Evolutionary conservation across 2,888 invertebrate species (phyloP), one percentile per base, ranked within the genome.

Genomic region (Rutpela maculata): DNA sequence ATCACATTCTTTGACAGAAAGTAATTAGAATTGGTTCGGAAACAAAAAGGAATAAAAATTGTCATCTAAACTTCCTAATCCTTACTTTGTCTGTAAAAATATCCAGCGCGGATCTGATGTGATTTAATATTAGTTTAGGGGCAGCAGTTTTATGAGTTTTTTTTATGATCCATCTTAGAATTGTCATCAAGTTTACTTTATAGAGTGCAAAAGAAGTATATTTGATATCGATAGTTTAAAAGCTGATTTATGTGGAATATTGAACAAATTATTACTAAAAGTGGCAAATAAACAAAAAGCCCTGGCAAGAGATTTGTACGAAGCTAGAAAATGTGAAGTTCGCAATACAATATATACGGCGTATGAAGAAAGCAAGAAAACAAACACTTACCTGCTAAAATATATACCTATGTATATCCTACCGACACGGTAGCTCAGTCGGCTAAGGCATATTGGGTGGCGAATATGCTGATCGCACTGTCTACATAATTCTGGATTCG

Each of bases 121-220:
- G 50, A 50, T 50, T 50, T 50, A 50, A 50, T 50, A 50, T 50
- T 50, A 50, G 50, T 50, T 50, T 50, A 50, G 50, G 4, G 50
- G 7, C n/a, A 50, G 50, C 15, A 50, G 50, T 50, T 50, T 50
- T 50, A 50, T 50, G 50, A 50, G 50, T n/a, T n/a, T 50, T 50
- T 35, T 50, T 50, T 50, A 50, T 50, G n/a, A 6, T 43, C 12
- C n/a, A 50, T 50, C 50, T 50, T 6, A 50, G n/a, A 50, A n/a
- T 50, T 4, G n/a, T 50, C 50, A 1, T 50, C 15, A 6, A 50
- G 50, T 50, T 50, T 50, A 50, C n/a, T 50, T 50, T 50, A 50
- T 50, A n/a, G 50, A 50, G n/a, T 50, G 50, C 12, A 50, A 50
- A 50, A 50, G 6, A n/a, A n/a, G 5, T 50, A n/a, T 50, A 50